Conservation (phyloP, 2,113 vertebrate species). For the Gopherus flavomarginatus region DNA sequence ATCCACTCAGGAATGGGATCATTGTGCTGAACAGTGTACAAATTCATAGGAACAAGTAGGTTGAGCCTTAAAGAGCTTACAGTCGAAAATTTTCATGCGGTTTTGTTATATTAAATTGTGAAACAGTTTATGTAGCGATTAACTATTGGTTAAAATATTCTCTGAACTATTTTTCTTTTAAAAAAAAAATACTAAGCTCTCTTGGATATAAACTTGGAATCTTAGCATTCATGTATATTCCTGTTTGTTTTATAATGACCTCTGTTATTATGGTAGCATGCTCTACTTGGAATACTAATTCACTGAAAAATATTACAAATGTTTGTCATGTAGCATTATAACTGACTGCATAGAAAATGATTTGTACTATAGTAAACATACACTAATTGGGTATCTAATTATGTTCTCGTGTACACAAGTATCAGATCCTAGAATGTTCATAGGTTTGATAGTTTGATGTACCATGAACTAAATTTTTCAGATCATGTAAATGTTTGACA, state of each 20-base stretch:
- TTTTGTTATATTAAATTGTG: background rate
- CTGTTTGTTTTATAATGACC: background rate
- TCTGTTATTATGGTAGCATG: background rate
- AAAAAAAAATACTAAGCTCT: background rate
- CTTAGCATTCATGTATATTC: background rate
- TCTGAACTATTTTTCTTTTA: background rate
- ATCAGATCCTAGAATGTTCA: background rate
- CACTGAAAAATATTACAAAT: background rate
- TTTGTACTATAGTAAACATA: background rate
- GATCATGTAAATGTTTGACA: background rate
- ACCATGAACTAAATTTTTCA: background rate
- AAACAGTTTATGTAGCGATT: background rate
- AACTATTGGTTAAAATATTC: background rate
- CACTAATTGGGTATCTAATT: background rate
- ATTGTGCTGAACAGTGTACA: background rate
- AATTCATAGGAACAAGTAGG: background rate
- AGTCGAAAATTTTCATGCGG: background rate
- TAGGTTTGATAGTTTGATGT: background rate
- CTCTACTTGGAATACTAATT: background rate
- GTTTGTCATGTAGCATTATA: background rate
- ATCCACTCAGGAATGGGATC: background rate
- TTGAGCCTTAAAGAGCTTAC: background rate
- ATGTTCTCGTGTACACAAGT: background rate
- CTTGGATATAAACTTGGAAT: background rate
- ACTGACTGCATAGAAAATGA: background rate